These are phyloP conservation scores for Emmelina monodactyla DNA, from an alignment of 2,888 invertebrate genomes.

Conservation along the genomic window DNA sequence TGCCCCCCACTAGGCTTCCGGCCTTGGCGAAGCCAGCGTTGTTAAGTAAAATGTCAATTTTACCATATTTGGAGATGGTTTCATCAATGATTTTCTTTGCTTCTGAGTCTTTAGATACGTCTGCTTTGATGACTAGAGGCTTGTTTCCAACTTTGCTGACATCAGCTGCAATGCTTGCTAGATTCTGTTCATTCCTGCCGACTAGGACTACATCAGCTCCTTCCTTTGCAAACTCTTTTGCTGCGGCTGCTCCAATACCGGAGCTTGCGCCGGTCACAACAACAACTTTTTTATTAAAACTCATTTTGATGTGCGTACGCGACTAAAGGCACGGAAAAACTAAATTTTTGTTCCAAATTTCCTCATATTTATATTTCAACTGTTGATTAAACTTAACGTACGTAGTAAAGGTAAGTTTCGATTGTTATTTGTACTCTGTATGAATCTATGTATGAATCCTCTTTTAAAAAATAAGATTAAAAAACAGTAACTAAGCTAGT, in stretches of 20 bases:
- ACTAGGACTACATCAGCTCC: constrained; percentile 27
- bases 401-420: too few relatives aligned
- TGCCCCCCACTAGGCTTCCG: constrained; percentile 12
- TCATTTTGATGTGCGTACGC: too few relatives aligned
- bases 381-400: too few relatives aligned
- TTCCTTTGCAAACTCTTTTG: constrained; percentile 26
- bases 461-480: too few relatives aligned
- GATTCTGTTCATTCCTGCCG: constrained; percentile 26
- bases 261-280: constrained; percentile 30
- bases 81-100: constrained; percentile 18
- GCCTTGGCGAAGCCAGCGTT: constrained; percentile 22
- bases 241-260: constrained; percentile 31
- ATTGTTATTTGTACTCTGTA: too few relatives aligned
- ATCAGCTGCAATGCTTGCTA: constrained; percentile 20
- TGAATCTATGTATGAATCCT: too few relatives aligned
- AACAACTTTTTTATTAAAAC: constrained; percentile 28
- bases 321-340: too few relatives aligned
- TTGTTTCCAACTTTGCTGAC: constrained; percentile 16
- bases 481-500: too few relatives aligned
- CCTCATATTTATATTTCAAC: too few relatives aligned
- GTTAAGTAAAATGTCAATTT: constrained; percentile 25
- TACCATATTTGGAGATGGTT: constrained; percentile 21
- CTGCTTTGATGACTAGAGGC: constrained; percentile 21
- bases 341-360: too few relatives aligned
- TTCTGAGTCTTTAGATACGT: constrained; percentile 23